Evolutionary conservation across 2,113 vertebrate species (phyloP).

Genomic region (human): GRCh38 chrX:150219001-150219500

Average conservation of each 20-base stretch:
- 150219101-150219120: slow-evolving; percentile 81
- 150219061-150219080: slow-evolving; percentile 74
- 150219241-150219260: neutral
- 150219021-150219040: slow-evolving; percentile 84
- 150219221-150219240: slow-evolving; percentile 49
- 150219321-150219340: neutral
- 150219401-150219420: slow-evolving; percentile 31
- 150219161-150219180: slow-evolving; percentile 69
- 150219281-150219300: slow-evolving; percentile 20
- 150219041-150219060: slow-evolving; percentile 51
- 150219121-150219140: slow-evolving; percentile 77
- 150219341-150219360: slow-evolving; percentile 4
- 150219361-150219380: neutral
- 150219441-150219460: neutral
- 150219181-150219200: neutral
- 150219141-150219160: slow-evolving; percentile 74
- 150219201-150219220: neutral
- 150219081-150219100: slow-evolving; percentile 86
- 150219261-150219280: slow-evolving; percentile 63
- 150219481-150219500: neutral
- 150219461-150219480: accelerated
- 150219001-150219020: slow-evolving; percentile 86
- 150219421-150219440: neutral
- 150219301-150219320: slow-evolving; percentile 25
- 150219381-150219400: neutral